A percentile compares a stretch with the other conserved stretches of the same genome.
phyloP scores from a whole-genome alignment of 2,797 vertebrate species.

The Falco columbarius region DNA sequence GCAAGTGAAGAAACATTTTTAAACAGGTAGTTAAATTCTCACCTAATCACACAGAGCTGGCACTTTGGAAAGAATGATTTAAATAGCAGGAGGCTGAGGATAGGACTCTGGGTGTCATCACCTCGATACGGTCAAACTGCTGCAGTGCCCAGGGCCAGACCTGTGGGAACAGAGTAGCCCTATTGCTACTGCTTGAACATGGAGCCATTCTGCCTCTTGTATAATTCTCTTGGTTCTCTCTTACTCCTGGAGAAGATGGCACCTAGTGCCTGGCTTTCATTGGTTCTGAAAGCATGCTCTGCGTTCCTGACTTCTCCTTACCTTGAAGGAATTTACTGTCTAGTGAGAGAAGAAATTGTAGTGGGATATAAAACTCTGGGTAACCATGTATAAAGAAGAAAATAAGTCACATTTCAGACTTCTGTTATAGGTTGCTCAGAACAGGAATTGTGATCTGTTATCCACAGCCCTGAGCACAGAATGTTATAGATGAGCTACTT shows the following conservation, averaged over 20 bases:
- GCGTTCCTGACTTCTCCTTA: background rate
- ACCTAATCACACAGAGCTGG: background rate
- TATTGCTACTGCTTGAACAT: rapidly evolving
- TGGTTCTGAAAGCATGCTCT: background rate
- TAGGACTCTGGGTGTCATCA: background rate
- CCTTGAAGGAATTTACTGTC: background rate
- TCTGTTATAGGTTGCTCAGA: background rate
- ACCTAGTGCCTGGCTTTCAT: background rate
- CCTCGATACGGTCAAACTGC: rapidly evolving
- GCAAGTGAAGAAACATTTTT: background rate
- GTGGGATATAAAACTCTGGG: background rate
- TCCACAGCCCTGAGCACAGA: background rate
- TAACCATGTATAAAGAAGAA: background rate
- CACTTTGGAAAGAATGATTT: background rate
- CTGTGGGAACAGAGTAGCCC: background rate
- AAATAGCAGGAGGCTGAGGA: background rate
- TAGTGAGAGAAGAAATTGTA: background rate
- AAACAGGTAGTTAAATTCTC: background rate
- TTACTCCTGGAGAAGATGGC: background rate
- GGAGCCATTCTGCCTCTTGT: background rate
- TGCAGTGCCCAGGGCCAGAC: background rate
- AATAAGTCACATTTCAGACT: background rate
- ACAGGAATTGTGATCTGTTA: background rate
- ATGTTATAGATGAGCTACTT: background rate
- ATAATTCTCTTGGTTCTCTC: background rate